Evolutionary conservation across 2,797 vertebrate species (phyloP), one percentile per base, ranked within the genome.

Genomic region (Crocodylus rhombifer): DNA sequence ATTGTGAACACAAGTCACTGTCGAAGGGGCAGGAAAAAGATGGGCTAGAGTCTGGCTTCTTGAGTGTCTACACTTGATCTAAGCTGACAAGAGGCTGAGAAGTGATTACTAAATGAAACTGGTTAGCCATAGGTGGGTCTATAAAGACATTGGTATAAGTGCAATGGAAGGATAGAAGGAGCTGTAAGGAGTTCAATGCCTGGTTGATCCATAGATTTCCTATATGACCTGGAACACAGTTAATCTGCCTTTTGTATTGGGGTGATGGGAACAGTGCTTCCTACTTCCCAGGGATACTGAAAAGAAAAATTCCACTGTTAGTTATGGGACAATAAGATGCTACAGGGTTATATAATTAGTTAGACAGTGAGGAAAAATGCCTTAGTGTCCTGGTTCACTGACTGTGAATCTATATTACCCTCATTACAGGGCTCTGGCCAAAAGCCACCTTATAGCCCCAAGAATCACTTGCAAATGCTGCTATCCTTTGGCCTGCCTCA

Each of bases 61-160:
- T 7, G n/a, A 28, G 28, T 67, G 4, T 56, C 14, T 71, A 26
- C n/a, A 21, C 36, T 30, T 26, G 15, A 26, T 16, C 0, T 0
- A 20, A 82, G n/a, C 4, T 14, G 13, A 14, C 18, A 60, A 20
- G 4, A 63, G 33, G 65, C 33, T 0, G 0, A 5, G 0, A 18
- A 17, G n/a, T 30, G 30, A 67, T 30, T 8, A 33, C 16, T 67
- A n/a, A 33, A 67, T 16, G 3, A 67, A 30, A 67, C 30, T 67
- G 65, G 42, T 42, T 42, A 42, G 42, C 42, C 42, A 42, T 7
- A 42, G 42, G 42, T 42, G 42, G 42, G 42, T 42, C 42, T 42
- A 42, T 42, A 42, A 42, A 42, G 42, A 42, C 42, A 42, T 42
- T 9, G 8, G 42, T 42, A 42, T 8, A 42, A 42, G 42, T 42